phyloP scores from a whole-genome alignment of 2,113 vertebrate genomes.

The Stictonetta naevosa region DNA sequence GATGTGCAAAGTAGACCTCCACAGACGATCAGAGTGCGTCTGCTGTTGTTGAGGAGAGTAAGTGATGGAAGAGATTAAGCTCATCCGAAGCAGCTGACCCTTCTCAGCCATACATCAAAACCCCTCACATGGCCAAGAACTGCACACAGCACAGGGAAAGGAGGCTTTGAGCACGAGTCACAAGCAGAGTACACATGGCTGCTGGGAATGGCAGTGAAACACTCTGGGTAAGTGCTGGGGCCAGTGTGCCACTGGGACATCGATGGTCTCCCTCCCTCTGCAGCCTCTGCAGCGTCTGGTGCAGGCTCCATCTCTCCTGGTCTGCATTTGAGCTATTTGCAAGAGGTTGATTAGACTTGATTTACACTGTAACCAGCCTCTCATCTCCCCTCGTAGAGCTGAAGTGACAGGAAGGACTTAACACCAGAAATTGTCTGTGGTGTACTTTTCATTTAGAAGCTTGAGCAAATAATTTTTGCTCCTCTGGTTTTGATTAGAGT shows the following conservation, averaged over 20 bases:
- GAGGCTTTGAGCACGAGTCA: background rate
- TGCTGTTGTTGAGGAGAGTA: background rate
- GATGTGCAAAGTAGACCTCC: background rate
- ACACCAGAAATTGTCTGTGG: background rate
- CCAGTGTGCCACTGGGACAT: accelerated
- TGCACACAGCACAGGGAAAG: background rate
- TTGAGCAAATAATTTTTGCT: background rate
- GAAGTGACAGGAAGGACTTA: background rate
- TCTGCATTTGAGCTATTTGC: background rate
- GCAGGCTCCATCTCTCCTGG: background rate
- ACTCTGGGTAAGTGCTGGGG: background rate
- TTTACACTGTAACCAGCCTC: background rate
- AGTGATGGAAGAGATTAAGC: background rate
- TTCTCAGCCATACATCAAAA: background rate
- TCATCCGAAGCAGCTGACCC: background rate
- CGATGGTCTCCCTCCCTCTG: background rate
- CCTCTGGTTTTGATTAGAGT: background rate
- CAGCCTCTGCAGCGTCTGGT: background rate
- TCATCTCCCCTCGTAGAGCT: background rate
- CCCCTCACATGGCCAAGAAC: background rate
- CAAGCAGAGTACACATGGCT: background rate
- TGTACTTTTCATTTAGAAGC: background rate
- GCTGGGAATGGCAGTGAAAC: background rate
- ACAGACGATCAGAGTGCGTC: background rate
- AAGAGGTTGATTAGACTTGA: background rate